These are phyloP conservation scores for Acrocyrtus sp. DNA, from an alignment of 2,888 invertebrate genomes.

Conservation along the genomic window DNA sequence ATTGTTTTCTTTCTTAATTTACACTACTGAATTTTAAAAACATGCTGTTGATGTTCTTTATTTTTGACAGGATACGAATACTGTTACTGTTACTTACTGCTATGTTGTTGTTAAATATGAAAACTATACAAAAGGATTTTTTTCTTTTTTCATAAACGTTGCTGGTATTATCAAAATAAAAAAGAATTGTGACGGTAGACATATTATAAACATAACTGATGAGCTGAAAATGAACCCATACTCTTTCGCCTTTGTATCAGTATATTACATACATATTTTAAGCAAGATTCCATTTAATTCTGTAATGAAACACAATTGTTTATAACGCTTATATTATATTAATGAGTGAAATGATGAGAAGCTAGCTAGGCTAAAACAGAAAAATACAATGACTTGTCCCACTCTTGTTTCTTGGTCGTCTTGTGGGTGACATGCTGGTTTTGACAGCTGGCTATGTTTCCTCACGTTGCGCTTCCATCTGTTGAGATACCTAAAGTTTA, in stretches of 20 bases:
- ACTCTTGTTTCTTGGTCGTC: conserved; percentile 37
- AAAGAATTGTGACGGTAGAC: conserved; percentile 46
- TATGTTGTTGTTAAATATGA: too few species aligned
- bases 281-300: conserved; percentile 10
- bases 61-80: conserved; percentile 5
- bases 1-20: conserved; percentile 43
- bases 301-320: conserved; percentile 27
- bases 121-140: too few species aligned
- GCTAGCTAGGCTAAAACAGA: too few species aligned
- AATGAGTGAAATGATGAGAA: conserved; percentile 19
- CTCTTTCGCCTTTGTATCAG: conserved; percentile 54
- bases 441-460: too few species aligned
- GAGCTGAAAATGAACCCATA: conserved; percentile 52
- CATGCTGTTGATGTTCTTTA: neutral
- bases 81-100: too few species aligned
- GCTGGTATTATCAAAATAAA: conserved; percentile 34
- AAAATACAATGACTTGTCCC: conserved; percentile 23
- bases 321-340: conserved; percentile 45
- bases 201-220: conserved; percentile 44
- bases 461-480: conserved; percentile 49
- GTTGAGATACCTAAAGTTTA: conserved; percentile 45
- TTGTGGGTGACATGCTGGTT: conserved; percentile 27
- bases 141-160: too few species aligned
- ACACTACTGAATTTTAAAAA: conserved; percentile 7
- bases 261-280: conserved; percentile 15